Evolutionary conservation across 2,797 vertebrate species (phyloP), one percentile per base, ranked within the genome.

Genomic region (Pipistrellus pipistrellus): DNA sequence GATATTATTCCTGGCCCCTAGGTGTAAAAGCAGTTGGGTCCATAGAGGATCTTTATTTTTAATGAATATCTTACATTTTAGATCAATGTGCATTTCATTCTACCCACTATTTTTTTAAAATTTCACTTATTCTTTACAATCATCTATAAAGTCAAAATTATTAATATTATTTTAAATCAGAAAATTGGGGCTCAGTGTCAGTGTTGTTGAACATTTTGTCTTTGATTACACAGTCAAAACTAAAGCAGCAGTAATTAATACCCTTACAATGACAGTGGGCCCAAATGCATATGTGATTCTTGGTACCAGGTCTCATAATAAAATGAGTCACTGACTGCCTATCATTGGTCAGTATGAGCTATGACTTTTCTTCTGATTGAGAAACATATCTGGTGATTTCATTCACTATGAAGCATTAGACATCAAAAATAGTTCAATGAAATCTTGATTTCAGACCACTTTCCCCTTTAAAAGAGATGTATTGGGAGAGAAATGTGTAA

Each of bases 381-480:
- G 20, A 73, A 86, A 78, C 85, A 2, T 38, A 66, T 84, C 71
- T 94, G 41, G 92, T 89, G 53, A 85, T 75, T 57, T 96, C 41
- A 91, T 75, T 91, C 76, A 68, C 21, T 25, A 69, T 88, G 53
- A 90, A 93, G 6, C 51, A 91, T 66, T 91, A 87, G 30, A 91
- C 55, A 93, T 23, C 9, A 5, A 83, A 93, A 95, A 72, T 71
- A 95, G 5, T 11, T 95, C 94, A 77, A 71, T 85, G 17, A 95
- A 75, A 23, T 95, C 10, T 75, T 82, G 17, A 62, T 86, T 32
- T 86, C 32, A 72, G 35, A 86, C 59, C 9, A 1, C 38, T 93
- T 97, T 93, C 9, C 17, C 83, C 57, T 91, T 90, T 88, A 66
- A 91, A 94, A 84, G 21, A 95, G 27, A 83, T 75, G 35, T 48